Percentiles rank a stretch among this genome's conserved stretches.
Evolutionary conservation across 2,888 invertebrate species (phyloP).

Genomic region (Tipula vernalis): DNA sequence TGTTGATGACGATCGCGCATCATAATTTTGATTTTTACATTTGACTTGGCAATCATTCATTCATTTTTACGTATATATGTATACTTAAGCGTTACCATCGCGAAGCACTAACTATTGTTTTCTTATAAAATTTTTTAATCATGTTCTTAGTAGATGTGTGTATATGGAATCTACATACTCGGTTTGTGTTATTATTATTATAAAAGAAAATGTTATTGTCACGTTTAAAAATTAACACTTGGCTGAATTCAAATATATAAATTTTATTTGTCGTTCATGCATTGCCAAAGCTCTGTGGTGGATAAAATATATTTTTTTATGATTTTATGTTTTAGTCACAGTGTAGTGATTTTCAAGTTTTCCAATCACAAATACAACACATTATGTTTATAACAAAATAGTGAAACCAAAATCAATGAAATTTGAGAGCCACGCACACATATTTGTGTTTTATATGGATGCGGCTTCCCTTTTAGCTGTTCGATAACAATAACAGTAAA

Average conservation of each 20-base stretch:
- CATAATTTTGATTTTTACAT: not conserved
- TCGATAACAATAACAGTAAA: not conserved
- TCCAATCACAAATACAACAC: not conserved
- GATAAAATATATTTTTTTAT: not conserved
- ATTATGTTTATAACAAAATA: not conserved
- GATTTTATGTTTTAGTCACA: not conserved
- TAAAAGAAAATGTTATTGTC: not conserved
- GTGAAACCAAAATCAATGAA: not conserved
- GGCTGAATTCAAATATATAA: not conserved
- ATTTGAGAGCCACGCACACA: too few species aligned
- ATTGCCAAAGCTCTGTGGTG: not conserved
- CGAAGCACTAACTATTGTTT: not conserved
- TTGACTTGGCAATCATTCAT: not conserved
- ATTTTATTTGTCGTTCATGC: not conserved
- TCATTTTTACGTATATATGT: too few species aligned
- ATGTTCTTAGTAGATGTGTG: not conserved
- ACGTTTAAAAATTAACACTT: not conserved
- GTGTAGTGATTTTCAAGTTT: not conserved
- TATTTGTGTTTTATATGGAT: too few species aligned
- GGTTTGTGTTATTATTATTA: not conserved
- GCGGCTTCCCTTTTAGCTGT: not conserved
- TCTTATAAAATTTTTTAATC: not conserved
- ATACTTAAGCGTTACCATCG: not conserved
- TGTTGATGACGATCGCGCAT: constrained; percentile 4
- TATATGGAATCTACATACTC: not conserved